Conservation (phyloP, 2,888 invertebrate genomes). For the Hirtodrosophila cameraria region DNA sequence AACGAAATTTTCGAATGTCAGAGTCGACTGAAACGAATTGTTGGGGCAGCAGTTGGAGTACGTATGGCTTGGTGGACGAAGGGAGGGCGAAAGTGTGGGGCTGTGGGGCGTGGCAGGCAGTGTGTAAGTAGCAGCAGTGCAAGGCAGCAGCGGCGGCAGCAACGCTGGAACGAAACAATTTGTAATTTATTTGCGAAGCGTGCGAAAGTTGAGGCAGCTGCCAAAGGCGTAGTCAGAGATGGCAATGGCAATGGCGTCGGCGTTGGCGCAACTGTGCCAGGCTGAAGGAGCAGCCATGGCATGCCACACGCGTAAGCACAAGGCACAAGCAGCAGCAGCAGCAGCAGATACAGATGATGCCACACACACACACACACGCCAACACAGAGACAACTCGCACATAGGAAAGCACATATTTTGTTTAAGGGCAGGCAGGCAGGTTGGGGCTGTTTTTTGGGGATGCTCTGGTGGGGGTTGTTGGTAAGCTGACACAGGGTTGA, state of each 20-base stretch:
- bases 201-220: conserved; percentile 76
- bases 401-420: conserved; percentile 16
- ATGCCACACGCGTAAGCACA: conserved; percentile 43
- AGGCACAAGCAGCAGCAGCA: conserved; percentile 32
- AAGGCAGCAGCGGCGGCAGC: conserved; percentile 16
- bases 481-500: not conserved
- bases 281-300: conserved; percentile 22
- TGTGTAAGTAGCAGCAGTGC: conserved; percentile 58
- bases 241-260: conserved; percentile 22
- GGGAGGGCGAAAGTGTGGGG: too few species aligned
- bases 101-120: conserved; percentile 22
- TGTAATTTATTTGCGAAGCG: conserved; percentile 82
- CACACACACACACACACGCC: conserved; percentile 24
- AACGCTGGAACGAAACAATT: conserved; percentile 81
- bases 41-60: conserved; percentile 13
- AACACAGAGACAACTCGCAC: not conserved
- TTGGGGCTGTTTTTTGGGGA: conserved; percentile 1
- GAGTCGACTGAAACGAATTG: conserved; percentile 76
- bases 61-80: not conserved
- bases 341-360: conserved; percentile 36
- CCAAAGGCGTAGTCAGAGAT: conserved; percentile 75
- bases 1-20: conserved; percentile 69
- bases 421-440: conserved; percentile 7
- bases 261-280: conserved; percentile 37
- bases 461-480: not conserved